phyloP scores from a whole-genome alignment of 1,140 invertebrate species.

The Platyscapa corneri region DNA sequence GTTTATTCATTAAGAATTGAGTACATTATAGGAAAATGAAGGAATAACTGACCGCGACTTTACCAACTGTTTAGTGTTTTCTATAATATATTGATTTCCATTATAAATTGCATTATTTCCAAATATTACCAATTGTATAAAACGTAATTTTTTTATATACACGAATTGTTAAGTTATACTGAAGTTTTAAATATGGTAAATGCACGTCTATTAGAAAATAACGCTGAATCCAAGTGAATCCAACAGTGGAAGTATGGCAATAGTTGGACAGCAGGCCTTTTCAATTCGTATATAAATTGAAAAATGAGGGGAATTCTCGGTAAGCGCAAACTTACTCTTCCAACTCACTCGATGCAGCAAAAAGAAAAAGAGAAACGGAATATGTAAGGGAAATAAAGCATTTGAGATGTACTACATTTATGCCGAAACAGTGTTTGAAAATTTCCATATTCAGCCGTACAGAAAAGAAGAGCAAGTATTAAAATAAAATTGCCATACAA shows the following conservation, averaged over 20 bases:
- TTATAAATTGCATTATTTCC: neutral
- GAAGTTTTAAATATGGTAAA: neutral
- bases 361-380: slow-evolving; percentile 14
- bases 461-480: slow-evolving; percentile 51
- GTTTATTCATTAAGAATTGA: no score
- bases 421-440: neutral
- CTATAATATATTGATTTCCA: neutral
- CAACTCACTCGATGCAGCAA: neutral
- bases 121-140: neutral
- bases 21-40: neutral
- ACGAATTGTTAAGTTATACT: neutral
- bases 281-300: slow-evolving; percentile 49
- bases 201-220: neutral
- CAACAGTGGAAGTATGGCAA: neutral
- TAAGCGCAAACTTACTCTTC: neutral
- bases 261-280: neutral
- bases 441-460: neutral
- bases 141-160: neutral
- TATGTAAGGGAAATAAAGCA: slow-evolving; percentile 6
- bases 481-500: neutral
- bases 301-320: slow-evolving; percentile 39
- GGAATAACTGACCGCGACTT: neutral
- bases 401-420: neutral
- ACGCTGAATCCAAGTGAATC: neutral
- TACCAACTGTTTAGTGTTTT: neutral